Evolutionary conservation across 1,140 invertebrate genomes (phyloP), one percentile per base, ranked within the genome.

Genomic region (Diachasma alloeum): DNA sequence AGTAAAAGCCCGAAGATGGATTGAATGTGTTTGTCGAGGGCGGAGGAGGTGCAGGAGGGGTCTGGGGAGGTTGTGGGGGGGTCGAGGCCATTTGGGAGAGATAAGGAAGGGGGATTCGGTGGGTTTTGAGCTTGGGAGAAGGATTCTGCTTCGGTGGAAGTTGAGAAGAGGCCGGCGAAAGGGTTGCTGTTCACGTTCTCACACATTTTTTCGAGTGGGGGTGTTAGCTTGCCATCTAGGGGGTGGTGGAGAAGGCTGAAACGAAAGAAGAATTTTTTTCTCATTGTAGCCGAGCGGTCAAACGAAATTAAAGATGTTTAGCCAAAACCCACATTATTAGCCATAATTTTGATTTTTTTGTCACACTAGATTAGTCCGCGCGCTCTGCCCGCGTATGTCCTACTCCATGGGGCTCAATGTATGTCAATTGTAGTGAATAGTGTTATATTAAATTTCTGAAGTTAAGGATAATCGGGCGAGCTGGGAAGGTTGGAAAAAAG

Each of bases 1-100:
- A 95, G 84, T 0, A 93, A 94, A 70, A 95, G 91, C 72, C 92
- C 91, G 86, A 95, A 94, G 81, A 94, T 91, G 81, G 92, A 88
- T 83, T 93, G 92, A 44, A 94, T 86, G 26, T 93, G 79, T 71
- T 86, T 78, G 77, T 90, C 83, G 9, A 56, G 72, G 39, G 82
- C 71, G 70, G 73, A 71, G 8, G 67, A 72, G 46, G 76, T 78
- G 39, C 72, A 31, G 10, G 24, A n/a, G 15, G 17, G 48, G 9
- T 75, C 36, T 31, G 59, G 9, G 13, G 31, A 4, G 9, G 15
- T 17, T 42, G 42, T 9, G 5, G 36, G 36, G 13, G 63, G 24
- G 22, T 72, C 24, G 0, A 42, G 39, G 59, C 56, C 56, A 67
- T 22, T 68, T 72, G 72, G 19, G 24, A 19, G 22, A 8, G 26